Evolutionary conservation across 2,888 invertebrate species (phyloP), one percentile per base, ranked within the genome.

Genomic region (Cantharis rustica): DNA sequence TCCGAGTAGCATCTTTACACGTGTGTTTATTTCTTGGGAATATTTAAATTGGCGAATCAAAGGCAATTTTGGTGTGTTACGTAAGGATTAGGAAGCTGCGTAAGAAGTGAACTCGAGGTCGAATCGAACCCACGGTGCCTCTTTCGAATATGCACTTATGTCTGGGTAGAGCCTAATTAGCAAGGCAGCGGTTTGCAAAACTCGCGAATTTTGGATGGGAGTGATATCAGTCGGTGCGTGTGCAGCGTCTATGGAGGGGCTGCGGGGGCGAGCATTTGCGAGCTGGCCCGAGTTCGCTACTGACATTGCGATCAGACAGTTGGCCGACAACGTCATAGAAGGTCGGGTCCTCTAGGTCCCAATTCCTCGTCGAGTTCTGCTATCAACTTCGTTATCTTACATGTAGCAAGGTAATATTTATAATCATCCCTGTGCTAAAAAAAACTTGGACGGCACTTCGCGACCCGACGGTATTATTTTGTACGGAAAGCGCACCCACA

Each of bases 251-350:
- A 79, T 80, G 81, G 83, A 81, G 83, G 83, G 83, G 81, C 77
- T 82, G 83, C 81, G 82, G 82, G 83, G 83, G 82, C 81, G 83
- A 80, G 80, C 77, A 79, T 77, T 81, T 77, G 84, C 83, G 82
- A 83, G 80, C 79, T 69, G 79, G 81, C 83, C 82, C 84, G 84
- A 83, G 89, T 87, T 88, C 88, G 87, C 87, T 88, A 87, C 87
- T 87, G 88, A 87, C 88, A 87, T 81, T 83, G 82, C 84, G 82
- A 79, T 83, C 88, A 88, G 89, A 89, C 89, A 89, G 89, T 89
- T 89, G 89, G 88, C 89, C 89, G 90, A 89, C 89, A 88, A 89
- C 89, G 88, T 88, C 89, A 88, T 88, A 88, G 87, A 87, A 76
- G 71, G 73, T 71, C 75, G 74, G 76, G 78, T 78, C 73, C 75